Evolutionary conservation across 2,888 invertebrate genomes (phyloP), one percentile per base, ranked within the genome.

Genomic region (Arge pagana): DNA sequence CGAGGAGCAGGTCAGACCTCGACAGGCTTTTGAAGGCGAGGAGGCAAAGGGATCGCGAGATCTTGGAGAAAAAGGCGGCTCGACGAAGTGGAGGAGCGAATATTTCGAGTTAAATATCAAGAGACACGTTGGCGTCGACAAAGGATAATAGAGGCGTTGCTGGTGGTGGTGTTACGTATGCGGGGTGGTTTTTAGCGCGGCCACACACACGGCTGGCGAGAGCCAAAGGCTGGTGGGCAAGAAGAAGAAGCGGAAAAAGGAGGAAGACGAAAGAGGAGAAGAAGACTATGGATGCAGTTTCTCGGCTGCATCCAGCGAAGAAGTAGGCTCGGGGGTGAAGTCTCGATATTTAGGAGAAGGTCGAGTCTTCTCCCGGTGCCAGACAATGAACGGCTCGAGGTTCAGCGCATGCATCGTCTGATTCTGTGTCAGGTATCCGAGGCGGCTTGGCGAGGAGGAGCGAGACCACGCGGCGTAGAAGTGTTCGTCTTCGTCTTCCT

Each of bases 321-420:
- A 31, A 40, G 26, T 26, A 19, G 30, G 42, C 30, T 28, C 30
- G 31, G 28, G 42, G 36, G 11, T 30, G 45, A 31, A 21, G 63
- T 61, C 63, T 65, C 60, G 57, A 67, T 66, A 71, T 67, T 56
- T 71, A 60, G 66, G 67, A 67, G 72, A 75, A 74, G 75, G 75
- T 75, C 74, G 72, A 74, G 75, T 66, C 68, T 68, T 70, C 69
- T 70, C 60, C n/a, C n/a, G 56, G 62, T 51, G 56, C 63, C 69
- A 75, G 71, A 75, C 75, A 76, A 75, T 75, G 69, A 72, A 71
- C 68, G 65, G 65, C 68, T 69, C 67, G 31, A 45, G 45, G 35
- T 45, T 45, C 15, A 45, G 21, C 45, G 45, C 35, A 45, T 45
- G 45, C 33, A 45, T 45, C 45, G 45, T 2, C 45, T 35, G 45